Evolutionary conservation across 1,140 invertebrate genomes (phyloP).

Genomic region (Diprion similis): DNA sequence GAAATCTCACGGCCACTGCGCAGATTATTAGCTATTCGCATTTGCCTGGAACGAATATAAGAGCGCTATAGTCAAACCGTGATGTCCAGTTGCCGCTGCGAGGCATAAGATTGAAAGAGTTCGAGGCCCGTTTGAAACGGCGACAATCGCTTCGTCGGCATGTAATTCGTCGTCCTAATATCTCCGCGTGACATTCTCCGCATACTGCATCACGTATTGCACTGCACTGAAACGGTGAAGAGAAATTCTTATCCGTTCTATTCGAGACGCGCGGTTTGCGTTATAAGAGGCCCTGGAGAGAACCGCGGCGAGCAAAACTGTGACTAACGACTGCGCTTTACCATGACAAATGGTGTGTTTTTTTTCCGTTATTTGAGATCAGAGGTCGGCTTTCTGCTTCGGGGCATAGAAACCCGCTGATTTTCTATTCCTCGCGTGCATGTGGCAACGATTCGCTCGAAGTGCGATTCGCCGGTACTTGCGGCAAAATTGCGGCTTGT

Average conservation of each 20-base stretch:
- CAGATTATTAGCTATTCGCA: too few relatives aligned
- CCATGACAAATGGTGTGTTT: background rate
- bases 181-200: background rate
- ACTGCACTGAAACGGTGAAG: background rate
- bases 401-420: slow-evolving; percentile 2
- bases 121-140: too few relatives aligned
- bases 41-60: too few relatives aligned
- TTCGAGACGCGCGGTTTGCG: too few relatives aligned
- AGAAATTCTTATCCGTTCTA: too few relatives aligned
- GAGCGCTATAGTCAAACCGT: too few relatives aligned
- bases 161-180: background rate
- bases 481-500: background rate
- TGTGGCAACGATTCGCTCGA: background rate
- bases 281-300: background rate
- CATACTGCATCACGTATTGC: background rate
- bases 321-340: slow-evolving; percentile 3
- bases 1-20: too few relatives aligned
- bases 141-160: too few relatives aligned
- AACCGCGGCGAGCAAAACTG: slow-evolving; percentile 2
- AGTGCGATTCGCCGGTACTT: background rate
- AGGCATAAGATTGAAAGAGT: too few relatives aligned
- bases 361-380: background rate
- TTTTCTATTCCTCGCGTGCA: background rate
- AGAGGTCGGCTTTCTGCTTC: slow-evolving; percentile 1
- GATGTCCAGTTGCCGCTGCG: too few relatives aligned